Evolutionary conservation across 2,797 vertebrate genomes (phyloP).

Genomic region (Anniella stebbinsi): DNA sequence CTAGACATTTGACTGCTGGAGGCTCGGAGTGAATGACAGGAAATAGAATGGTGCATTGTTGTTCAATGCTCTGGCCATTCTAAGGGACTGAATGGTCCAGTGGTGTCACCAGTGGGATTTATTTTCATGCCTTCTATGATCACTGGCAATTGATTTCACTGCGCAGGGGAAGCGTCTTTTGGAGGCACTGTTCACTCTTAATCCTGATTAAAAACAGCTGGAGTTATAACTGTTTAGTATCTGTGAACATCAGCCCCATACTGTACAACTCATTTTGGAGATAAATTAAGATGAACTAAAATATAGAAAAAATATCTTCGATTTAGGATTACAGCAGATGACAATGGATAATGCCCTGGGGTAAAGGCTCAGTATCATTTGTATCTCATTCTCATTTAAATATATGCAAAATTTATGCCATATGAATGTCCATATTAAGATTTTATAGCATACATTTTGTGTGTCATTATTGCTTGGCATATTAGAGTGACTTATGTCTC

Average conservation of each 20-base stretch:
- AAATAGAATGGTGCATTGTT: background rate
- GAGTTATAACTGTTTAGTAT: slow-evolving; percentile 7
- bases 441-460: slow-evolving; percentile 46
- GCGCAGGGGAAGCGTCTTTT: background rate
- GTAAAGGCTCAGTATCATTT: slow-evolving; percentile 38
- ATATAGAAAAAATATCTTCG: slow-evolving; percentile 20
- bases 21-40: background rate
- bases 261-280: slow-evolving; percentile 16
- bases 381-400: slow-evolving; percentile 35
- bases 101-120: background rate
- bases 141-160: background rate
- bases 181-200: slow-evolving; percentile 6
- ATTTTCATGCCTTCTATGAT: background rate
- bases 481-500: slow-evolving; percentile 31
- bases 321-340: slow-evolving; percentile 13
- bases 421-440: slow-evolving; percentile 38
- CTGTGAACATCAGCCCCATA: background rate
- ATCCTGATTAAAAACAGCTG: slow-evolving; percentile 23
- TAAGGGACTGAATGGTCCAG: slow-evolving; percentile 3
- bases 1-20: background rate
- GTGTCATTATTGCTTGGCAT: slow-evolving; percentile 38
- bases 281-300: slow-evolving; percentile 7
- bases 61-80: background rate
- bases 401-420: slow-evolving; percentile 44
- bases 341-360: slow-evolving; percentile 26